A percentile compares a stretch with the other conserved stretches of the same genome.
Evolutionary conservation across 2,113 vertebrate genomes (phyloP).

Genomic region (Falco punctatus): DNA sequence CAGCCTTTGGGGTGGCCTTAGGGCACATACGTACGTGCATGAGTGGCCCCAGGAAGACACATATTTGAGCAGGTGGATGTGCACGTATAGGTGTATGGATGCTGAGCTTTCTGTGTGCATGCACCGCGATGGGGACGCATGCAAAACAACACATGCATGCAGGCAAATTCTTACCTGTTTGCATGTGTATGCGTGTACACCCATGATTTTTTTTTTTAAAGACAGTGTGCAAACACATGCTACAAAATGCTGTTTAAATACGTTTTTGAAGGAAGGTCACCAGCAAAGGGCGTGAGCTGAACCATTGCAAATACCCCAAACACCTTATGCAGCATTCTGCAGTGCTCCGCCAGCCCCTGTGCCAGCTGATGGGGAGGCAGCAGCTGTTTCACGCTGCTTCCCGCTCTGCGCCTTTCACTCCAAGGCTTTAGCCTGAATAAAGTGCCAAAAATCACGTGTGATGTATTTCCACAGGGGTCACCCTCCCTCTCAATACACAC

Average conservation of each 20-base stretch:
- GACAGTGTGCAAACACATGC: not conserved
- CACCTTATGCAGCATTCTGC: rapidly evolving
- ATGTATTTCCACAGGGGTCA: not conserved
- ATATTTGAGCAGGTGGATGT: not conserved
- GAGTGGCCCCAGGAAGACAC: rapidly evolving
- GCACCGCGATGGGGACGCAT: not conserved
- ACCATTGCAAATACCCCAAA: rapidly evolving
- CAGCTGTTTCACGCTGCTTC: not conserved
- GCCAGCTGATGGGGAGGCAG: not conserved
- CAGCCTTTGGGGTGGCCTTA: not conserved
- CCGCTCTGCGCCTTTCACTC: not conserved
- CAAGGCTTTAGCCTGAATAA: not conserved
- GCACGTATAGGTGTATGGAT: rapidly evolving
- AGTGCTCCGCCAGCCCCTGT: not conserved
- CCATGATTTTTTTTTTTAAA: not conserved
- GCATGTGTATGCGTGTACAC: rapidly evolving
- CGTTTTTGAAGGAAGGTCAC: not conserved
- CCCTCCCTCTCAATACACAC: not conserved
- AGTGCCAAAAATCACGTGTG: not conserved
- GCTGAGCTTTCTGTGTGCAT: not conserved
- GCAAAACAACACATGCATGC: rapidly evolving
- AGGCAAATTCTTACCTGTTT: not conserved
- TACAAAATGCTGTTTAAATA: rapidly evolving
- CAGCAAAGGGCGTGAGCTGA: not conserved
- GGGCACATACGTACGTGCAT: rapidly evolving